Percentiles rank a stretch among this genome's conserved stretches.
Evolutionary conservation across 2,888 invertebrate species (phyloP).

Genomic region (Drosophila subsilvestris): DNA sequence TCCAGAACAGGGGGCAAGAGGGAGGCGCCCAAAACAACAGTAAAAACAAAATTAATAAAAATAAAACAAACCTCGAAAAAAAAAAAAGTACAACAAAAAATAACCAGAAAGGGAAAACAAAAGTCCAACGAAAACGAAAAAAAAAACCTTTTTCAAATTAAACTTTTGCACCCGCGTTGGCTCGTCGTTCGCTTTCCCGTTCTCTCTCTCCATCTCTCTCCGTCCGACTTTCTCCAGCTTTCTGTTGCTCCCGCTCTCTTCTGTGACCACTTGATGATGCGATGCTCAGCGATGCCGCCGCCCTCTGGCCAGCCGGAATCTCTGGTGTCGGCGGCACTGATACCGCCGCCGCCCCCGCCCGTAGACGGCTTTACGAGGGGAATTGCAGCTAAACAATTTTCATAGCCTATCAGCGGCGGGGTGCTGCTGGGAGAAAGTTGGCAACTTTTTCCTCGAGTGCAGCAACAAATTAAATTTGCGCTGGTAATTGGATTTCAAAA

Average conservation of each 20-base stretch:
- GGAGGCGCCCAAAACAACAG: neutral
- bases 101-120: conserved; percentile 44
- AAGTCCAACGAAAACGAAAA: conserved; percentile 36
- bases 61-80: conserved; percentile 28
- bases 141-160: conserved; percentile 74
- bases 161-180: conserved; percentile 58
- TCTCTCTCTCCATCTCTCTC: neutral
- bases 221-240: conserved; percentile 7
- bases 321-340: conserved; percentile 41
- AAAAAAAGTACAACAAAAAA: conserved; percentile 39
- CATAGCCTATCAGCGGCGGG: conserved; percentile 69
- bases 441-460: conserved; percentile 77
- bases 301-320: conserved; percentile 33
- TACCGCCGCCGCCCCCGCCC: conserved; percentile 19
- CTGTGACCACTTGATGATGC: conserved; percentile 76
- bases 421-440: conserved; percentile 58
- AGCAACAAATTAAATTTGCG: conserved; percentile 79
- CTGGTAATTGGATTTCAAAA: conserved; percentile 79
- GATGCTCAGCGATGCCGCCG: conserved; percentile 25
- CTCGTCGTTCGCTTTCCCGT: conserved; percentile 32
- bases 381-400: conserved; percentile 79
- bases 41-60: conserved; percentile 61
- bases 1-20: conserved; percentile 40
- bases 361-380: conserved; percentile 53
- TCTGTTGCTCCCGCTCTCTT: conserved; percentile 9